phyloP scores from a whole-genome alignment of 2,888 invertebrate species.

The Ypsolopha scabrella region DNA sequence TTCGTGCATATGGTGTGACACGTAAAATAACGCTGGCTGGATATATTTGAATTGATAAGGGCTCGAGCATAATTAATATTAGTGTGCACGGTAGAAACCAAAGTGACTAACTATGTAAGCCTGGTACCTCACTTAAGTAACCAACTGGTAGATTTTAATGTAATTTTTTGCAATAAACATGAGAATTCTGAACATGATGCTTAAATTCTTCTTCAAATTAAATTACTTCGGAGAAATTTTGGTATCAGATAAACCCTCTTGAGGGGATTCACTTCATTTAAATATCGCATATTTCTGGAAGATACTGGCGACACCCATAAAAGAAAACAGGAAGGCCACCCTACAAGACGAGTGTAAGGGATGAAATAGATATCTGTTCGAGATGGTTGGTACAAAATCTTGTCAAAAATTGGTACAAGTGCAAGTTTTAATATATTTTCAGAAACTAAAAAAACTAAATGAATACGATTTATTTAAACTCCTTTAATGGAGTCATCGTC shows the following conservation, averaged over 20 bases:
- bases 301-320: slow-evolving; percentile 70
- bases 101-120: too few relatives aligned
- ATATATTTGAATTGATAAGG: slow-evolving; percentile 27
- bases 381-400: too few relatives aligned
- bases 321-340: slow-evolving; percentile 65
- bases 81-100: neutral
- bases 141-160: too few relatives aligned
- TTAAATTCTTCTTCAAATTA: slow-evolving; percentile 36
- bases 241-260: slow-evolving; percentile 52
- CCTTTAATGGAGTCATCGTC: too few relatives aligned
- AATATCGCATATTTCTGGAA: slow-evolving; percentile 70
- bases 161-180: too few relatives aligned
- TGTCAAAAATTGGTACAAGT: too few relatives aligned
- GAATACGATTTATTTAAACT: too few relatives aligned
- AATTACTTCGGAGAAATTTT: slow-evolving; percentile 53
- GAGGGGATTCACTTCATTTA: slow-evolving; percentile 66
- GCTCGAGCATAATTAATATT: neutral
- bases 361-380: too few relatives aligned
- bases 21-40: slow-evolving; percentile 29
- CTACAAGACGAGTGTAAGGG: slow-evolving; percentile 31
- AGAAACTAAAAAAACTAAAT: too few relatives aligned
- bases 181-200: slow-evolving; percentile 21
- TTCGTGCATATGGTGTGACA: slow-evolving; percentile 30
- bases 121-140: too few relatives aligned
- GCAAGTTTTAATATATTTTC: too few relatives aligned